Conservation (phyloP, 2,888 invertebrate species). For the Dicranocentrus wangi region DNA sequence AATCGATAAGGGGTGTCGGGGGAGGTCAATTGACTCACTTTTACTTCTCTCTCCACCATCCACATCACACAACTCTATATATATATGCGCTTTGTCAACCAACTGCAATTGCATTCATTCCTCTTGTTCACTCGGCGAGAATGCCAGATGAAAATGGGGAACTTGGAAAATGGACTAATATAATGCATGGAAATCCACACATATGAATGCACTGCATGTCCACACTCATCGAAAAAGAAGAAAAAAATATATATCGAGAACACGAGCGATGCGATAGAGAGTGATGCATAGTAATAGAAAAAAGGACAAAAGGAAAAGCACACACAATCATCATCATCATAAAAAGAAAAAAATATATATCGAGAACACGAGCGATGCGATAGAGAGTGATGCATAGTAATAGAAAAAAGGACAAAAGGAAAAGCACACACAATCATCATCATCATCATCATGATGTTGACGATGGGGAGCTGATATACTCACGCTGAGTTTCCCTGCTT, state of each 20-base stretch:
- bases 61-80: slow-evolving; percentile 18
- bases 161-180: slow-evolving; percentile 56
- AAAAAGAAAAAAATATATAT: slow-evolving; percentile 21
- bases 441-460: slow-evolving; percentile 53
- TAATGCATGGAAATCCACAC: slow-evolving; percentile 64
- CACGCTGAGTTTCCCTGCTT: slow-evolving; percentile 53
- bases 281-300: slow-evolving; percentile 60
- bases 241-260: slow-evolving; percentile 22
- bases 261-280: slow-evolving; percentile 28
- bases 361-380: slow-evolving; percentile 10
- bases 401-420: slow-evolving; percentile 63
- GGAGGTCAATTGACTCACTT: slow-evolving; percentile 73
- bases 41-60: slow-evolving; percentile 47
- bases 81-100: no score
- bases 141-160: slow-evolving; percentile 59
- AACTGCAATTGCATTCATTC: slow-evolving; percentile 4
- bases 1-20: slow-evolving; percentile 73
- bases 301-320: slow-evolving; percentile 58
- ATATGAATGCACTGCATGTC: slow-evolving; percentile 62
- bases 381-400: slow-evolving; percentile 55
- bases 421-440: slow-evolving; percentile 46
- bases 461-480: slow-evolving; percentile 55
- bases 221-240: slow-evolving; percentile 46
- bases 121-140: slow-evolving; percentile 1
- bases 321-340: slow-evolving; percentile 19